A percentile compares a stretch with the other conserved stretches of the same genome.
These are phyloP conservation scores for Lithophane socia DNA, from an alignment of 2,888 invertebrate species.

Conservation along the genomic window DNA sequence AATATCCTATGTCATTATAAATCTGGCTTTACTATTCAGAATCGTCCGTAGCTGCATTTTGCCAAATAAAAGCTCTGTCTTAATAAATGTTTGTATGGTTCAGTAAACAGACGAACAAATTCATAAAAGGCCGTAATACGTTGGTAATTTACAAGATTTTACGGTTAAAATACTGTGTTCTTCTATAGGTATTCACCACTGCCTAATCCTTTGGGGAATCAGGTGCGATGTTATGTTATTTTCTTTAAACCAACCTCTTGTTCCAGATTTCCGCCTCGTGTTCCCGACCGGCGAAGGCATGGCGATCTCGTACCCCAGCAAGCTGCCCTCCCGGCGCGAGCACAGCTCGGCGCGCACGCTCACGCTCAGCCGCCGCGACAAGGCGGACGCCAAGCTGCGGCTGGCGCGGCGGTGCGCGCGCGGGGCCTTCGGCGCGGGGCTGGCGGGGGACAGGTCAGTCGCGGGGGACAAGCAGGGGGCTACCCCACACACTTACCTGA, in stretches of 20 bases:
- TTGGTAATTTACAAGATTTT: no score
- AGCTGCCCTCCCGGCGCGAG: constrained; percentile 84
- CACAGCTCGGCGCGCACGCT: constrained; percentile 85
- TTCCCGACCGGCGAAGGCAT: constrained; percentile 87
- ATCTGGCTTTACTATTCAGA: constrained; percentile 22
- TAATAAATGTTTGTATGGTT: constrained; percentile 5
- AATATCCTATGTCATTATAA: constrained; percentile 12
- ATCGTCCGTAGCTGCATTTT: neutral
- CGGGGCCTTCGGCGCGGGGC: constrained; percentile 80
- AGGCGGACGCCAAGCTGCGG: constrained; percentile 84
- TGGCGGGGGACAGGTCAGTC: constrained; percentile 79
- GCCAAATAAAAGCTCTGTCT: no score
- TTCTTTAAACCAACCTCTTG: neutral
- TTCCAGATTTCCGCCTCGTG: constrained; percentile 87
- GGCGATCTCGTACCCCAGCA: constrained; percentile 85
- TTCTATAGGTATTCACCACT: no score
- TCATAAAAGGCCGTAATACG: neutral
- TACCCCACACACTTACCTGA: neutral
- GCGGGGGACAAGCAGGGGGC: neutral
- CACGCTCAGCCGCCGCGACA: constrained; percentile 87
- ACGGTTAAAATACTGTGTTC: no score
- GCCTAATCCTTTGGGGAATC: no score
- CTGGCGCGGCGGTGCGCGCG: constrained; percentile 83
- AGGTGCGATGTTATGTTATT: no score
- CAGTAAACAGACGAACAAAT: neutral